These are phyloP conservation scores for Holothuria leucospilota DNA, from an alignment of 53 echinoderm and acorn worm genomes.

Conservation along the genomic window DNA sequence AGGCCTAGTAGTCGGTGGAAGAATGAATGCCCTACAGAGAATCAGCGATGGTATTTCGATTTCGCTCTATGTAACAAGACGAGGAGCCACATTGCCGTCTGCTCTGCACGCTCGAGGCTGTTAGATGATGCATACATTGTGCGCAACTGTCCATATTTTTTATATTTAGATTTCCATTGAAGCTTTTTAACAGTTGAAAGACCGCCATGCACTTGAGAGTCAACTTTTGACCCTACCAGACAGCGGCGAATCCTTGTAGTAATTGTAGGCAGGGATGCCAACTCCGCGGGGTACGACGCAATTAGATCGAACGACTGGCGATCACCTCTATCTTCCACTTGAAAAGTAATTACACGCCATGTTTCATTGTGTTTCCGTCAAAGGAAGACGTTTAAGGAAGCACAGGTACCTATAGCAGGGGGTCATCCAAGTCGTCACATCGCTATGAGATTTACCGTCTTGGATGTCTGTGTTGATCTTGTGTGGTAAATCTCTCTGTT, in stretches of 20 bases:
- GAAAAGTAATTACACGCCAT: too few relatives aligned
- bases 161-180: constrained; percentile 8
- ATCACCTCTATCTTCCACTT: too few relatives aligned
- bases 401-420: too few relatives aligned
- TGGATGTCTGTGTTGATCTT: too few relatives aligned
- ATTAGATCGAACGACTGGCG: constrained; percentile 23
- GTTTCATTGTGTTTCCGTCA: too few relatives aligned
- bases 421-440: too few relatives aligned
- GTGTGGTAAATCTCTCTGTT: too few relatives aligned
- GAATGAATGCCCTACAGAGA: too few relatives aligned
- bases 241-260: constrained; percentile 25
- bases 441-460: too few relatives aligned
- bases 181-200: constrained; percentile 17
- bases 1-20: too few relatives aligned
- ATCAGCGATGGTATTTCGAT: too few relatives aligned
- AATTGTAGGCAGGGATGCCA: neutral
- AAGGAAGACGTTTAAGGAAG: too few relatives aligned
- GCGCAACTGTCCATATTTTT: constrained; percentile 14
- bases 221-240: constrained; percentile 25
- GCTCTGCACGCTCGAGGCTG: constrained; percentile 16
- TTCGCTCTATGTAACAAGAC: neutral
- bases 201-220: neutral
- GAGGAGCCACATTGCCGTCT: neutral
- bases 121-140: neutral
- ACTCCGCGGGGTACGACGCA: constrained; percentile 8